Evolutionary conservation across 2,113 vertebrate genomes (phyloP).

Genomic region (Phyllostomus discolor): DNA sequence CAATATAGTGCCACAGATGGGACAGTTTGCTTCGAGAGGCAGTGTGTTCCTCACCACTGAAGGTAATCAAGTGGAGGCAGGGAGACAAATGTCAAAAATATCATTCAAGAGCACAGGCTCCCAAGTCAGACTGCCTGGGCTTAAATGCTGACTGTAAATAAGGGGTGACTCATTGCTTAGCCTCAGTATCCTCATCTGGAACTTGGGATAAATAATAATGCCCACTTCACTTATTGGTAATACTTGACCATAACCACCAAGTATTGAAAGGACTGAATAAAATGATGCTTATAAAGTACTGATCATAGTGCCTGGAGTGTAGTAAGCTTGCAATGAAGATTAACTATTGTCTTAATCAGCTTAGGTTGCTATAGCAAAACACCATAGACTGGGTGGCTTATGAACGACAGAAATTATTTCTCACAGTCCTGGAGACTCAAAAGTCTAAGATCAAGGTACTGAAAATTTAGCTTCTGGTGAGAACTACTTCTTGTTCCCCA

Average conservation of each 20-base stretch:
- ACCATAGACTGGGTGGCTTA: background rate
- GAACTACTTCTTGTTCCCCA: background rate
- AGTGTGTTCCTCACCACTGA: no score
- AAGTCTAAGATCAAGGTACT: background rate
- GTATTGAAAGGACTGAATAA: background rate
- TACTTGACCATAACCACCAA: background rate
- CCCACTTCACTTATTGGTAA: background rate
- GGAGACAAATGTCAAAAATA: no score
- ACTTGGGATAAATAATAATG: background rate
- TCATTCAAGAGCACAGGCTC: background rate
- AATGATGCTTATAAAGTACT: background rate
- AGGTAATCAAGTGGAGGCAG: background rate
- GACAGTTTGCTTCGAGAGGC: background rate
- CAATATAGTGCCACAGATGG: background rate
- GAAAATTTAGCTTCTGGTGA: background rate
- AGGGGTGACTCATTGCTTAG: background rate
- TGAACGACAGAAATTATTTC: background rate
- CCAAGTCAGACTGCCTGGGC: background rate
- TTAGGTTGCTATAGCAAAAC: background rate
- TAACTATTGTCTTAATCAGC: background rate
- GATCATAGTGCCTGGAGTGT: background rate
- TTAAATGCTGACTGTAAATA: background rate
- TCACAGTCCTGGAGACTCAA: background rate
- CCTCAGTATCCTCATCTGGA: background rate
- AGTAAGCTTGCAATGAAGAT: background rate